Evolutionary conservation across 92 coral and sea anemone species (phyloP), one percentile per base, ranked within the genome.

Genomic region (Siderastrea radians): DNA sequence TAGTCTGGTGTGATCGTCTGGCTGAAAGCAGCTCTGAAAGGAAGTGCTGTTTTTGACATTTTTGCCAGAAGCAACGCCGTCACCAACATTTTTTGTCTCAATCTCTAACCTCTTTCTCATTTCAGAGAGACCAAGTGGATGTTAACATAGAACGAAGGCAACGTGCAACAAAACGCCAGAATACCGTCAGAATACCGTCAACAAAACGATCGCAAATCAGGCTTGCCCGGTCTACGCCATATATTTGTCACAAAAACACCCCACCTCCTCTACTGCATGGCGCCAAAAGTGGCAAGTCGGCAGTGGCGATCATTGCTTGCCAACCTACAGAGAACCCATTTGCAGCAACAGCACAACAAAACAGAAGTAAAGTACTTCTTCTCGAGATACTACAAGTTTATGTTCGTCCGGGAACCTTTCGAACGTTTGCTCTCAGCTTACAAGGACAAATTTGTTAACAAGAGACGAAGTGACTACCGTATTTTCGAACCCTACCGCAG

Each of bases 401-500:
- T 72, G 78, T 82, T 82, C 50, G 86, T 82, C 16, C 77, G 86
- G 2, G 79, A 82, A 59, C 86, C 78, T 9, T 82, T 82, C 59
- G 86, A 70, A 44, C 78, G 86, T 7, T 60, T 82, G 58, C 49
- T 82, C 4, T 82, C 86, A 47, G 86, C 86, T 48, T 82, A 82
- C 58, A 82, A 58, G 54, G 86, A 82, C 53, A 70, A 71, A 9
- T 82, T 82, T 26, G 58, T 58, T 47, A 7, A 8, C 0, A 55
- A 14, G 10, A 69, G 86, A 38, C 11, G 58, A 14, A n/a, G 46
- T 17, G 78, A 58, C 47, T 70, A 54, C 8, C 38, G 47, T 45
- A n/a, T 57, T 10, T 75, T 80, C 45, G 67, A 82, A 9, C 45
- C 66, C 2, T 82, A 82, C 52, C 58, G 78, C 19, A 55, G 78